A percentile compares a stretch with the other conserved stretches of the same genome.
phyloP scores from a whole-genome alignment of 2,113 vertebrate genomes.

The Ctenomys sociabilis region DNA sequence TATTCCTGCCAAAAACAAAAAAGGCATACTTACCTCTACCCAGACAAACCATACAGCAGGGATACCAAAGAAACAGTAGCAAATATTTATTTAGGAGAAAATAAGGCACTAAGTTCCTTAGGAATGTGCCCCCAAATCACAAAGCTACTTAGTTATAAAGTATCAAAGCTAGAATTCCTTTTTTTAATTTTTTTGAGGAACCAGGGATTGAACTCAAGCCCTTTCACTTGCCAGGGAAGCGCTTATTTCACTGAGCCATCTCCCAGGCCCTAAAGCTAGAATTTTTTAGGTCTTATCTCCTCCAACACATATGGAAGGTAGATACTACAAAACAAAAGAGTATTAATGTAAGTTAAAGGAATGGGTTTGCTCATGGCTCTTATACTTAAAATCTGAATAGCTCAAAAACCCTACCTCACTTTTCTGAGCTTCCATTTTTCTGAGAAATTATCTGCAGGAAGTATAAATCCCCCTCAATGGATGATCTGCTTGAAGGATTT shows the following conservation, averaged over 20 bases:
- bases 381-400: neutral
- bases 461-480: neutral
- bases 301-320: neutral
- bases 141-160: neutral
- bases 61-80: neutral
- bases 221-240: no score
- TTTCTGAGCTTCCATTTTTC: slow-evolving; percentile 25
- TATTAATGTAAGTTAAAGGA: neutral
- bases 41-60: neutral
- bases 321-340: neutral
- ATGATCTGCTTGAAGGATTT: neutral
- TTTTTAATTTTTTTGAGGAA: no score
- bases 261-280: no score
- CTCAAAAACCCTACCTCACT: neutral
- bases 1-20: slow-evolving; percentile 14
- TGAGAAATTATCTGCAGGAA: slow-evolving; percentile 8
- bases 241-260: no score
- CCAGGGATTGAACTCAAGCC: no score
- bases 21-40: neutral
- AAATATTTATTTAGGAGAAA: slow-evolving; percentile 2
- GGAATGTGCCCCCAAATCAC: neutral
- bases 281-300: slow-evolving; percentile 15
- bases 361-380: neutral
- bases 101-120: neutral
- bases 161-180: neutral